phyloP scores from a whole-genome alignment of 2,888 invertebrate genomes.

The Spisula solida region DNA sequence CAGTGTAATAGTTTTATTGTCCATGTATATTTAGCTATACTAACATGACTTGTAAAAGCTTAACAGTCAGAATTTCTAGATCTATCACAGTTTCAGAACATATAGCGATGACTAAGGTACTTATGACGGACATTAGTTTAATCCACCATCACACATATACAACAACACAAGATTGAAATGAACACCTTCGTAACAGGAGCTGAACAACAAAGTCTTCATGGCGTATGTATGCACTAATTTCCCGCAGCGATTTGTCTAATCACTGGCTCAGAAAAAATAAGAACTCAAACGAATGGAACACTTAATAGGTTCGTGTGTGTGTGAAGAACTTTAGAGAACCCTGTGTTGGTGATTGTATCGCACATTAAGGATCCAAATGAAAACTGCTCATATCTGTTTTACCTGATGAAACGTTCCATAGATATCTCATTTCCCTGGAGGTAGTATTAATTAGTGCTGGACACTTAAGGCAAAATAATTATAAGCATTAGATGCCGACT shows the following conservation, averaged over 20 bases:
- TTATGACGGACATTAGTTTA: too few relatives aligned
- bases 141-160: too few relatives aligned
- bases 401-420: background rate
- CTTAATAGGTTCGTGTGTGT: background rate
- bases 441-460: background rate
- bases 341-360: background rate
- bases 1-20: too few relatives aligned
- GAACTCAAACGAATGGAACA: background rate
- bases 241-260: background rate
- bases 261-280: background rate
- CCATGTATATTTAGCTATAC: too few relatives aligned
- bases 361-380: background rate
- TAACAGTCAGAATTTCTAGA: too few relatives aligned
- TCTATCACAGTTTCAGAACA: too few relatives aligned
- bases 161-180: background rate
- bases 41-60: too few relatives aligned
- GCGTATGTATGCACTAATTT: background rate
- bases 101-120: too few relatives aligned
- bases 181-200: background rate
- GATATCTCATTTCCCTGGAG: slow-evolving; percentile 8
- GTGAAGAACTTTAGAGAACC: background rate
- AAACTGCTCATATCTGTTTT: background rate
- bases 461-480: slow-evolving; percentile 14
- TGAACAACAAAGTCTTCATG: background rate
- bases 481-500: background rate